These are phyloP conservation scores for Antheraea assamensis DNA, from an alignment of 2,888 invertebrate genomes.

Conservation along the genomic window DNA sequence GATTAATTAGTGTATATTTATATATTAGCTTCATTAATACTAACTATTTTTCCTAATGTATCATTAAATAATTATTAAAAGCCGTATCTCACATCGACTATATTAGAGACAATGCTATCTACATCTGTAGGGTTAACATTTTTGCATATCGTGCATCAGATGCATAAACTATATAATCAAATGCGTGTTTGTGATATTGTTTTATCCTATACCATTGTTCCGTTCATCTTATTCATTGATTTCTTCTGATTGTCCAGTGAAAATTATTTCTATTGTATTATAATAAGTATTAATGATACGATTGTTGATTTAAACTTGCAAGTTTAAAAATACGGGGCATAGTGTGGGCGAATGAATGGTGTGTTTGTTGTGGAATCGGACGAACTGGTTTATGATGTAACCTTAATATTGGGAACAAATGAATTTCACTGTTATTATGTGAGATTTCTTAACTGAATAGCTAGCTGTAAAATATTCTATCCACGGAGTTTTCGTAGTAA, in stretches of 20 bases:
- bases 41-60: neutral
- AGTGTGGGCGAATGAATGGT: constrained; percentile 71
- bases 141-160: constrained; percentile 13
- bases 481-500: constrained; percentile 20
- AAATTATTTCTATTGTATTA: constrained; percentile 19
- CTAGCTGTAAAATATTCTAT: constrained; percentile 17
- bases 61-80: neutral
- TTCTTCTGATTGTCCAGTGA: constrained; percentile 1
- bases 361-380: constrained; percentile 72
- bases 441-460: constrained; percentile 25
- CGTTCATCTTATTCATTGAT: constrained; percentile 14
- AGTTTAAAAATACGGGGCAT: constrained; percentile 5
- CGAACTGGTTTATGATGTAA: constrained; percentile 77
- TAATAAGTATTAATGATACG: constrained; percentile 22
- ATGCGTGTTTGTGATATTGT: constrained; percentile 22
- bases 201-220: constrained; percentile 17
- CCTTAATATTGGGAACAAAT: constrained; percentile 53
- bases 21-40: neutral
- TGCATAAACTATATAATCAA: constrained; percentile 22
- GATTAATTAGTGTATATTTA: neutral
- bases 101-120: constrained; percentile 3
- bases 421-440: constrained; percentile 46
- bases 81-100: neutral
- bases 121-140: constrained; percentile 3
- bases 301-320: constrained; percentile 14